A percentile compares a stretch with the other conserved stretches of the same genome.
Conservation (phyloP, 2,888 invertebrate genomes). For the Synergus gifuensis region DNA sequence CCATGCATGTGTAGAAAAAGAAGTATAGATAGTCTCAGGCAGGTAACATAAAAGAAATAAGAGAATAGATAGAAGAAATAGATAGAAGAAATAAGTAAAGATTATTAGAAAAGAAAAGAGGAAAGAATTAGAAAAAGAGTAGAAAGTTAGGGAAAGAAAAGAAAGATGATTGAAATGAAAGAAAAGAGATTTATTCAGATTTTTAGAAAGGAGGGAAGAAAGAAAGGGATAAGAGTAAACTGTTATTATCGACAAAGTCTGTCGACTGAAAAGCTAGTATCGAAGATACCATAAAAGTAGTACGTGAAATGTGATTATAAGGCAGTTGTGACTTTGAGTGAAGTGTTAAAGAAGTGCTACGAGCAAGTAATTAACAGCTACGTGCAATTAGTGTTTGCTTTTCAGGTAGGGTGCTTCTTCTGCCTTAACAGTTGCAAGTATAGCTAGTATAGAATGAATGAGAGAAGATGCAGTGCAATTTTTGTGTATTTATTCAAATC, state of each 20-base stretch:
- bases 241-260: constrained; percentile 27
- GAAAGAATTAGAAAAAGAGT: constrained; percentile 34
- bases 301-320: constrained; percentile 39
- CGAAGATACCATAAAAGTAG: constrained; percentile 4
- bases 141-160: constrained; percentile 35
- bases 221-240: constrained; percentile 49
- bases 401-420: constrained; percentile 27
- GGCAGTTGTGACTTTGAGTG: constrained; percentile 31
- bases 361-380: constrained; percentile 53
- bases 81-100: not conserved
- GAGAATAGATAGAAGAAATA: constrained; percentile 11
- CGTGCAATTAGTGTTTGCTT: constrained; percentile 53
- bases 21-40: constrained; percentile 39
- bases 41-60: constrained; percentile 35
- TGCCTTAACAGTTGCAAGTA: constrained; percentile 31
- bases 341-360: constrained; percentile 49
- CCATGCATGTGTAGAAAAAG: constrained; percentile 50
- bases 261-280: constrained; percentile 44
- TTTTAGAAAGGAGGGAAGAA: constrained; percentile 44
- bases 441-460: constrained; percentile 50
- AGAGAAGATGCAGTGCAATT: constrained; percentile 33
- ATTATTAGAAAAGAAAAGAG: constrained; percentile 42
- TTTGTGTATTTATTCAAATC: not conserved
- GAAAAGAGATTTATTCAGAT: constrained; percentile 46
- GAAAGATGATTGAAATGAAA: constrained; percentile 46